Percentiles rank a stretch among this genome's conserved stretches.
Evolutionary conservation across 2,797 vertebrate species (phyloP).

Genomic region (Aselliscus stoliczkanus): DNA sequence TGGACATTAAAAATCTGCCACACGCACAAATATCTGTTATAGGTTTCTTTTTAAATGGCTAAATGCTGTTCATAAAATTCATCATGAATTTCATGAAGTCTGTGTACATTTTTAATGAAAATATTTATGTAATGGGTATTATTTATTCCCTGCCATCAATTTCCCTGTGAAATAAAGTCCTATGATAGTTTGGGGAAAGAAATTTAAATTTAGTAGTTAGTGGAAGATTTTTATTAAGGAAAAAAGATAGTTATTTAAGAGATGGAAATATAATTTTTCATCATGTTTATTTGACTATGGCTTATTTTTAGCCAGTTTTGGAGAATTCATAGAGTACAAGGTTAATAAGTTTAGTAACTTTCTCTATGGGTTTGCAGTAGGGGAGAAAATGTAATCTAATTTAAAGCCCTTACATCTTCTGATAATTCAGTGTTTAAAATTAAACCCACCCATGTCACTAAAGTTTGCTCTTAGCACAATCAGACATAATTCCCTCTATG

Average conservation of each 20-base stretch:
- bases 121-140: neutral
- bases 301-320: conserved; percentile 44
- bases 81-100: neutral
- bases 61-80: neutral
- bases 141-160: neutral
- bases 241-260: conserved; percentile 29
- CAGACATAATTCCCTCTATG: neutral
- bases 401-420: conserved; percentile 11
- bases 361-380: neutral
- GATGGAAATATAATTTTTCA: conserved; percentile 19
- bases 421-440: conserved; percentile 25
- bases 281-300: neutral
- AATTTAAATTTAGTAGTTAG: conserved; percentile 23
- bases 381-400: neutral
- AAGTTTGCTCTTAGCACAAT: neutral
- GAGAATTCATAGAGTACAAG: neutral
- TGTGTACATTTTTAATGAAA: neutral
- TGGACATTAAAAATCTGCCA: conserved; percentile 43
- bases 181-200: neutral
- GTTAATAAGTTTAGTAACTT: neutral
- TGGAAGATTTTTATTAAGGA: conserved; percentile 44
- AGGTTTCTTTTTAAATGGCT: conserved; percentile 6
- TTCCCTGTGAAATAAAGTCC: conserved; percentile 35
- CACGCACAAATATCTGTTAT: neutral
- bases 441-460: neutral